Base-by-base conservation (phyloP, 1,140 invertebrate genomes). In the Colletes gigas region DNA sequence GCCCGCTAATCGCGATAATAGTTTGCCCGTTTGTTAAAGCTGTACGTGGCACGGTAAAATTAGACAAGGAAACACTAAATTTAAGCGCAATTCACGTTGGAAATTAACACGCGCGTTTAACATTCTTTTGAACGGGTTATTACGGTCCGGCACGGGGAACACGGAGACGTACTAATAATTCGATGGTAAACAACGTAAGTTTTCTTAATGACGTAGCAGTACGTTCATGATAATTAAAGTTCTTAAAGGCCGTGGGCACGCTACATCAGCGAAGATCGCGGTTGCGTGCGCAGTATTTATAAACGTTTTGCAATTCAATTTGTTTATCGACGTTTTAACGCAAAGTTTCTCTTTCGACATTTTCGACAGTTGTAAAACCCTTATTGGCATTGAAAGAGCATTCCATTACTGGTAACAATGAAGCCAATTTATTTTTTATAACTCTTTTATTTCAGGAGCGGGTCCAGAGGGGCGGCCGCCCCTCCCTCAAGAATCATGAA, bases 161-260 rank as follows among this genome's bases (percentile, higher is more conserved):
- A 54, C 59, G 15, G 12, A 73, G 77, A 66, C 69, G 21, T 73
- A 65, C 60, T 57, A 79, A 73, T 79, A 57, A 60, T 47, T 52
- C 30, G 19, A 65, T 55, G 19, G 69, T 55, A 79, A 79, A 79
- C 69, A 79, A 65, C 39, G 47, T 3, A 30, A 72, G 77, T 79
- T 73, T 79, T 79, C 60, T 79, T 79, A 79, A 79, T 79, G 77
- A 79, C 77, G 77, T 79, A 39, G 68, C 30, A 39, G 41, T 57
- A 65, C 60, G 44, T 57, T 54, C 50, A 39, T n/a, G 60, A 66
- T 79, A 79, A 79, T 79, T 79, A 65, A 79, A 47, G n/a, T 47
- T 50, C 72, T 73, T 55, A 79, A 78, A 62, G 41, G 50, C 15
- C 17, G 52, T 21, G 12, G 44, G 21, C 68, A n/a, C 54, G 74